Conservation (phyloP, 2,113 vertebrate genomes). For the Raja brachyura region DNA sequence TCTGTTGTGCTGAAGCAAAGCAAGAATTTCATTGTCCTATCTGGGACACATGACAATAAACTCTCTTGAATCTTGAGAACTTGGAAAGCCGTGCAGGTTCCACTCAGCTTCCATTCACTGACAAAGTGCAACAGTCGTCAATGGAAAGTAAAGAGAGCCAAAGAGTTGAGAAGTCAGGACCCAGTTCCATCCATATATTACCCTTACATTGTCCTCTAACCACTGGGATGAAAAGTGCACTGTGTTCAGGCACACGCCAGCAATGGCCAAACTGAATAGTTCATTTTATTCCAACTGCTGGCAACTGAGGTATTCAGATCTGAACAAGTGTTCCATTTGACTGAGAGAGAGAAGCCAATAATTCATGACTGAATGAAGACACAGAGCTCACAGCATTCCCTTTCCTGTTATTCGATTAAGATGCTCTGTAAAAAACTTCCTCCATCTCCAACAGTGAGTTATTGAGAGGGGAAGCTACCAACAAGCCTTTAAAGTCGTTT, state of each 20-base stretch:
- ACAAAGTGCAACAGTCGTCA: background rate
- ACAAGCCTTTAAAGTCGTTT: background rate
- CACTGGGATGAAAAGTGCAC: background rate
- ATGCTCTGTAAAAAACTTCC: background rate
- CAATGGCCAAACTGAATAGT: background rate
- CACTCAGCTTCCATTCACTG: background rate
- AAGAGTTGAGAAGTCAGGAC: background rate
- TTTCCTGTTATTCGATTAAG: conserved; percentile 1
- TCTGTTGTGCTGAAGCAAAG: too few species aligned
- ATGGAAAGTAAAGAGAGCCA: background rate
- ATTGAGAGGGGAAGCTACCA: background rate
- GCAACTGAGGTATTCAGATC: background rate
- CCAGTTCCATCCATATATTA: background rate
- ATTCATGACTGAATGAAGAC: background rate
- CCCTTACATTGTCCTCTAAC: background rate
- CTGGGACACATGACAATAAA: too few species aligned
- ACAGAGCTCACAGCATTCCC: background rate
- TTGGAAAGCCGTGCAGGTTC: background rate
- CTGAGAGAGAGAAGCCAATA: background rate
- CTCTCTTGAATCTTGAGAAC: too few species aligned
- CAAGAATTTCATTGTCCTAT: too few species aligned
- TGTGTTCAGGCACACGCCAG: background rate
- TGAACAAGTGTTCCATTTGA: background rate
- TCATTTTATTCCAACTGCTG: background rate
- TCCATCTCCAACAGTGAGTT: background rate